Percentiles rank a stretch among this genome's conserved stretches.
Evolutionary conservation across 2,888 invertebrate genomes (phyloP).

Genomic region (Panorpa germanica): DNA sequence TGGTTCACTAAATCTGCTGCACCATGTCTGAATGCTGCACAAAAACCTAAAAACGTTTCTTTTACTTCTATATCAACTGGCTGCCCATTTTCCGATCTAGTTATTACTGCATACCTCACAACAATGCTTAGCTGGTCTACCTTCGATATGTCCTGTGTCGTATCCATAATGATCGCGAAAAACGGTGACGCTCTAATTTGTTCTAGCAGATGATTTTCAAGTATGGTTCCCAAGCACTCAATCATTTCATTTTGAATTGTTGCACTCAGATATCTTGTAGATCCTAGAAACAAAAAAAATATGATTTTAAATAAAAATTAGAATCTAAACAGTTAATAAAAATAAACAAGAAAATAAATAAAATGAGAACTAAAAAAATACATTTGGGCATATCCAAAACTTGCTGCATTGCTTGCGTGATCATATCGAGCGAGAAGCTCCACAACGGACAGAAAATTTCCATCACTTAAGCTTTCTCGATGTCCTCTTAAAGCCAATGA

Average conservation of each 20-base stretch:
- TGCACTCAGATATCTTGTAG: conserved; percentile 14
- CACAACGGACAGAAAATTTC: conserved; percentile 15
- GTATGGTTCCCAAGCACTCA: conserved; percentile 13
- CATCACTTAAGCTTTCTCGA: conserved; percentile 12
- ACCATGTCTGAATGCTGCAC: conserved; percentile 14
- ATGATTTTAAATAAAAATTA: background rate
- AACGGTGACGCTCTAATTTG: conserved; percentile 16
- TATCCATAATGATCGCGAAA: conserved; percentile 16
- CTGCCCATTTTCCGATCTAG: no score
- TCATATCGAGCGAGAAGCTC: conserved; percentile 15
- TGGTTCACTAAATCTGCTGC: conserved; percentile 15
- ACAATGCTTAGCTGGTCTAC: conserved; percentile 17
- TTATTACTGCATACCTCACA: conserved; percentile 15
- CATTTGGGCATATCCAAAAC: conserved; percentile 14
- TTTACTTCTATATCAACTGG: conserved; percentile 14
- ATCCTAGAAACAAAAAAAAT: conserved; percentile 12
- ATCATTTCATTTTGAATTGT: conserved; percentile 13
- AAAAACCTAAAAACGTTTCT: conserved; percentile 15
- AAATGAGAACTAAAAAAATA: no score
- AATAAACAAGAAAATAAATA: background rate
- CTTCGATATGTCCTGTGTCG: conserved; percentile 16
- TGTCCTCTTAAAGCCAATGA: no score
- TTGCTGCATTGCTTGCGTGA: conserved; percentile 14
- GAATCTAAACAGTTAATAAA: background rate
- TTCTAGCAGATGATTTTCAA: conserved; percentile 13